These are phyloP conservation scores for Sericinus montela DNA, from an alignment of 2,888 invertebrate genomes.

Conservation along the genomic window DNA sequence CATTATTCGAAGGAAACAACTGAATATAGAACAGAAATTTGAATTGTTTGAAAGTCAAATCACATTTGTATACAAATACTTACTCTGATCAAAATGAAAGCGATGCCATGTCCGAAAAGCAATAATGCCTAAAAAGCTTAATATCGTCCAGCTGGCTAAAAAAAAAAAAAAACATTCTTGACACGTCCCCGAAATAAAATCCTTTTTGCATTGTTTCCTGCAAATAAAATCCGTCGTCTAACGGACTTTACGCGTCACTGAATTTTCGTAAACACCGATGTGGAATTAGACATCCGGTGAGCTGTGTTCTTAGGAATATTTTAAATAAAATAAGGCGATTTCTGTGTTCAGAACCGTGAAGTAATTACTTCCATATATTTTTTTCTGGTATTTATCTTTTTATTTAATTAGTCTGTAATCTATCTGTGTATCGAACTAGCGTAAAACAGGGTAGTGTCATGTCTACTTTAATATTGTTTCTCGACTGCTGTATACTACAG, in stretches of 20 bases:
- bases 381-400: too few relatives aligned
- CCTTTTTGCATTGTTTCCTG: slow-evolving; percentile 21
- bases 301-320: slow-evolving; percentile 13
- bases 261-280: slow-evolving; percentile 22
- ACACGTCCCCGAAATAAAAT: slow-evolving; percentile 33
- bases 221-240: slow-evolving; percentile 25
- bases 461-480: too few relatives aligned
- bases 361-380: too few relatives aligned
- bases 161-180: slow-evolving; percentile 25
- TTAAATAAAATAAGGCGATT: slow-evolving; percentile 1
- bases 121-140: slow-evolving; percentile 26
- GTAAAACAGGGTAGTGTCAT: too few relatives aligned
- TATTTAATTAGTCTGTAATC: too few relatives aligned
- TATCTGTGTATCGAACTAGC: too few relatives aligned
- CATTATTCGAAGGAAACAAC: too few relatives aligned
- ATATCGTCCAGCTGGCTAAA: slow-evolving; percentile 28
- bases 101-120: slow-evolving; percentile 18
- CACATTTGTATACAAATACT: background rate
- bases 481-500: too few relatives aligned
- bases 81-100: slow-evolving; percentile 3
- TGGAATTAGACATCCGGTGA: slow-evolving; percentile 14
- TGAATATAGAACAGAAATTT: too few relatives aligned
- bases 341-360: too few relatives aligned
- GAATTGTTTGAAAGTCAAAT: background rate
- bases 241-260: slow-evolving; percentile 27